Evolutionary conservation across 2,888 invertebrate genomes (phyloP), one percentile per base, ranked within the genome.

Genomic region (Ectemnius cavifrons): DNA sequence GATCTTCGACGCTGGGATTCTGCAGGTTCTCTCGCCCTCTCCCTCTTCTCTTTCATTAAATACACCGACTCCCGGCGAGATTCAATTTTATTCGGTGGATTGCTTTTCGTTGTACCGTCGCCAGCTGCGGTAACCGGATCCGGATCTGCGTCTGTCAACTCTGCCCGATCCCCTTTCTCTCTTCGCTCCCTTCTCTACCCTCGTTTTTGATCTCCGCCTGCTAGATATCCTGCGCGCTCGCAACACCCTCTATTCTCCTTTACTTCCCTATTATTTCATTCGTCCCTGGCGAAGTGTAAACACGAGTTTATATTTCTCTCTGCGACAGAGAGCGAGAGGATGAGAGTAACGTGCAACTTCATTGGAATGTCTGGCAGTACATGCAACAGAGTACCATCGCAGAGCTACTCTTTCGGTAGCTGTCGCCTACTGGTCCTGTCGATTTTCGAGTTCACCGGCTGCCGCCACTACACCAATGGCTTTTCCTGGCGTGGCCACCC

Each of bases 21-120:
- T 37, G 37, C 37, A 37, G 37, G 37, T 37, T 37, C 37, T 11
- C 73, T 52, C 72, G 23, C 56, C 68, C 70, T 70, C 56, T 37
- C 11, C 80, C 79, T 74, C 73, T 67, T 82, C 81, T 79, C 75
- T 86, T 86, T 85, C 85, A 85, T 87, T 88, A 87, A 88, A 87
- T 84, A 85, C 84, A 82, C 75, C 79, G 75, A 76, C 73, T 80
- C 71, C 77, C 72, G 85, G 84, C 83, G 87, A 88, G 87, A 89
- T 89, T 88, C 87, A 89, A 89, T 89, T 89, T 89, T 87, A 81
- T 85, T 82, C 84, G 84, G 80, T 81, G 87, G 84, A 89, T 89
- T 89, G 89, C 87, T 88, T 89, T 89, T 87, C 88, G 86, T 83
- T 88, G 87, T 89, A 85, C 80, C 85, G 79, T 84, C 83, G 76